phyloP scores from a whole-genome alignment of 1,140 invertebrate genomes.

The Nymphalis io region DNA sequence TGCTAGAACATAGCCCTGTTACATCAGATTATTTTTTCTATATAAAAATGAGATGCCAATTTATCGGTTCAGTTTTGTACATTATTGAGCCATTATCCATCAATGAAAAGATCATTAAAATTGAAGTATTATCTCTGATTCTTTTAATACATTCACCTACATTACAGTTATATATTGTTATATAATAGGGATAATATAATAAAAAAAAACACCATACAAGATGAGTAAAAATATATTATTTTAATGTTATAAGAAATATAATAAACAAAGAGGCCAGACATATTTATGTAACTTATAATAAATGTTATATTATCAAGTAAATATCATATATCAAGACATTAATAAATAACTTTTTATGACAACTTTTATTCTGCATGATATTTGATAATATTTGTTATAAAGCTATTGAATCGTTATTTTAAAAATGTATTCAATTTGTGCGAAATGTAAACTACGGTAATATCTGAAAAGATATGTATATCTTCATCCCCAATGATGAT shows the following conservation, averaged over 20 bases:
- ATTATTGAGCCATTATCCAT: constrained; percentile 71
- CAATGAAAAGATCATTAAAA: constrained; percentile 66
- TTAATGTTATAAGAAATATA: neutral
- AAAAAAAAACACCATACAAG: neutral
- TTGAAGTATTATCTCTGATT: constrained; percentile 63
- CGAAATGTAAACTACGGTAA: too few relatives aligned
- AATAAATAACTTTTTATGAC: too few relatives aligned
- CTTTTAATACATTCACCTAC: constrained; percentile 63
- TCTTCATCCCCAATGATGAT: neutral
- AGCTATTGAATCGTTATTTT: too few relatives aligned
- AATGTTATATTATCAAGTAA: too few relatives aligned
- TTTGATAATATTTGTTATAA: too few relatives aligned
- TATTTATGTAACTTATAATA: too few relatives aligned
- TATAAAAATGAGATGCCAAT: constrained; percentile 74
- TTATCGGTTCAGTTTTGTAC: constrained; percentile 71
- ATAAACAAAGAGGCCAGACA: neutral
- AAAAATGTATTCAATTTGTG: too few relatives aligned
- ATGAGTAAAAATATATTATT: neutral
- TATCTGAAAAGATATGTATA: neutral
- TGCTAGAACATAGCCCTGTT: constrained; percentile 68
- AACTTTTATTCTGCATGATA: too few relatives aligned
- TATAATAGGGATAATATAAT: neutral
- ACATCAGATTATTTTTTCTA: constrained; percentile 74
- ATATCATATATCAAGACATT: too few relatives aligned
- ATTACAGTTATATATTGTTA: constrained; percentile 18